Percentiles rank a stretch among this genome's conserved stretches.
phyloP scores from a whole-genome alignment of 2,888 invertebrate genomes.

The Strigamia crassipes region DNA sequence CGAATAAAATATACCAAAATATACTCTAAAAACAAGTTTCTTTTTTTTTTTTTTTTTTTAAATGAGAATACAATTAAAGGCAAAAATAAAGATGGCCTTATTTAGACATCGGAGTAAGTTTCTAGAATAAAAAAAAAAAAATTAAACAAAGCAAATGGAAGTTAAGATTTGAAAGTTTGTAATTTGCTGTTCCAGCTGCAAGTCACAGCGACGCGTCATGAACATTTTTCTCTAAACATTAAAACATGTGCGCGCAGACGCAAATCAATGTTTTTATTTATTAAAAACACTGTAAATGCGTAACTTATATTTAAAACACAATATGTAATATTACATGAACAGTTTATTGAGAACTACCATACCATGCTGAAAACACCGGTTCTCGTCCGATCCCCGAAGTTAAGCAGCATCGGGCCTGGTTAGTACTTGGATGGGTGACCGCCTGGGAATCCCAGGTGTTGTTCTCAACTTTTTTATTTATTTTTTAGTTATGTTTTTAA shows the following conservation, averaged over 20 bases:
- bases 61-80: no score
- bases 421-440: conserved; percentile 57
- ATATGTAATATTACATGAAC: background rate
- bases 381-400: background rate
- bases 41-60: background rate
- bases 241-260: no score
- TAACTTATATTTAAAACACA: background rate
- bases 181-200: no score
- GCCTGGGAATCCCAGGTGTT: conserved; percentile 56
- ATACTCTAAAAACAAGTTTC: background rate
- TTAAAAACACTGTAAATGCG: background rate
- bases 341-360: conserved; percentile 53
- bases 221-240: no score
- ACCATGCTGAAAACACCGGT: conserved; percentile 54
- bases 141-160: no score
- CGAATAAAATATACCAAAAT: no score
- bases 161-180: no score
- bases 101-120: no score
- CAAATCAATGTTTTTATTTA: no score
- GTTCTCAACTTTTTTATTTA: conserved; percentile 49
- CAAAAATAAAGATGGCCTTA: no score
- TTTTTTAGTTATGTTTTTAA: background rate
- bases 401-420: conserved; percentile 54
- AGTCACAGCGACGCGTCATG: no score
- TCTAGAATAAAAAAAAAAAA: no score